These are phyloP conservation scores for Lindbergichthys nudifrons DNA, from an alignment of 2,797 vertebrate species.

Conservation along the genomic window DNA sequence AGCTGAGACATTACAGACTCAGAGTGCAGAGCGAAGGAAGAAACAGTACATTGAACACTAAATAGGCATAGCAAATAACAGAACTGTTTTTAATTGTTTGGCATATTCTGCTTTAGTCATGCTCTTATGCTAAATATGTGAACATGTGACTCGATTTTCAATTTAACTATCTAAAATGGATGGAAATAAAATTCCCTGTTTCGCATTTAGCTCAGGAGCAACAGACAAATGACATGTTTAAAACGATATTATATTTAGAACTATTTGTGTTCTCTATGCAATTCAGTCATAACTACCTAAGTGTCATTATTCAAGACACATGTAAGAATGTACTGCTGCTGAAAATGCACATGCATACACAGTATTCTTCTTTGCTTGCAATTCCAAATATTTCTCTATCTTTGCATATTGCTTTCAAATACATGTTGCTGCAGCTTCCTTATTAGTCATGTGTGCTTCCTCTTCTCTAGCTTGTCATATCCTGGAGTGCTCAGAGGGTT, in stretches of 20 bases:
- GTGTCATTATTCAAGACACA: background rate
- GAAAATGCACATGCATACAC: background rate
- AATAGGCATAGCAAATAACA: slow-evolving; percentile 10
- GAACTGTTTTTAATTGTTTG: slow-evolving; percentile 8
- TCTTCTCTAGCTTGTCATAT: slow-evolving; percentile 92
- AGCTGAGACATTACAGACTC: slow-evolving; percentile 24
- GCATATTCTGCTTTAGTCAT: slow-evolving; percentile 13
- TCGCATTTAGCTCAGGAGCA: too few species aligned
- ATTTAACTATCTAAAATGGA: too few species aligned
- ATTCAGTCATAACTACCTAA: background rate
- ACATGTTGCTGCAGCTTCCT: slow-evolving; percentile 14
- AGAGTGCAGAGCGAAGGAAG: slow-evolving; percentile 16
- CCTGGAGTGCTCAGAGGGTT: slow-evolving; percentile 95
- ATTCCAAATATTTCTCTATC: background rate
- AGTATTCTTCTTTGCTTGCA: slow-evolving; percentile 6
- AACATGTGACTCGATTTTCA: too few species aligned
- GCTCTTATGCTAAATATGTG: background rate
- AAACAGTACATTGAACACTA: slow-evolving; percentile 10
- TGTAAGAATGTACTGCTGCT: background rate
- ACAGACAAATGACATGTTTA: too few species aligned
- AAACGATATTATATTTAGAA: background rate
- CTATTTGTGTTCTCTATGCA: too few species aligned
- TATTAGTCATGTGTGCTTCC: slow-evolving; percentile 23
- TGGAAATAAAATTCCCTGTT: too few species aligned
- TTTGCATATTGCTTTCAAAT: slow-evolving; percentile 15